These are phyloP conservation scores for Caenorhabditis becei DNA, from an alignment of 2,888 invertebrate species.

Conservation along the genomic window DNA sequence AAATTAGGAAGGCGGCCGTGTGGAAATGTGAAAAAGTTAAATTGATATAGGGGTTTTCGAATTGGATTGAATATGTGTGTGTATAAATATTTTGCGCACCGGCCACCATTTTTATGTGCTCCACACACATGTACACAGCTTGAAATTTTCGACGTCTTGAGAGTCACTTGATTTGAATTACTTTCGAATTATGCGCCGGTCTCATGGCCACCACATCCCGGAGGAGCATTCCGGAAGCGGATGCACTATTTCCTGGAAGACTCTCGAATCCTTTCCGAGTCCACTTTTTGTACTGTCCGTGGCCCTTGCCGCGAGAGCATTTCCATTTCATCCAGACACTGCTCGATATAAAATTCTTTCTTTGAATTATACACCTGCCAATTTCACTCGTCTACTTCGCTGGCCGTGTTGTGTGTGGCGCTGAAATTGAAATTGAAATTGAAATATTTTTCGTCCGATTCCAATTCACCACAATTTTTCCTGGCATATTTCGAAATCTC, in stretches of 20 bases:
- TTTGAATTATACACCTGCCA: constrained; percentile 58
- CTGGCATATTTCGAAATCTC: constrained; percentile 20
- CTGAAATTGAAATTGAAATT: constrained; percentile 50
- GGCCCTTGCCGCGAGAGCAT: neutral
- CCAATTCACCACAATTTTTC: too few species aligned
- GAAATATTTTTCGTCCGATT: neutral
- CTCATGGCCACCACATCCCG: too few species aligned
- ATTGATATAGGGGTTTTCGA: constrained; percentile 26
- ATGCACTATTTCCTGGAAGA: neutral
- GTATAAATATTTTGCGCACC: constrained; percentile 31
- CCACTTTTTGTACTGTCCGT: neutral
- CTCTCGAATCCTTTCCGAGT: neutral
- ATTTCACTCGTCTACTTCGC: constrained; percentile 39
- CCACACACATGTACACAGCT: neutral
- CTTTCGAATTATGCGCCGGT: constrained; percentile 43
- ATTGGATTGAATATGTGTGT: constrained; percentile 9
- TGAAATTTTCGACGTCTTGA: neutral
- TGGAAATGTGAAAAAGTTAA: constrained; percentile 31
- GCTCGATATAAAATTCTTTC: constrained; percentile 5
- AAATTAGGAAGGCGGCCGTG: constrained; percentile 10
- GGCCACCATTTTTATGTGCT: constrained; percentile 5
- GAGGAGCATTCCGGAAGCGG: constrained; percentile 9
- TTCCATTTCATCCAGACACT: constrained; percentile 26
- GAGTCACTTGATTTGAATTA: constrained; percentile 55
- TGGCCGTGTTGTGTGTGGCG: too few species aligned